phyloP scores from a whole-genome alignment of 1,140 invertebrate species.

The Euglossa dilemma region DNA sequence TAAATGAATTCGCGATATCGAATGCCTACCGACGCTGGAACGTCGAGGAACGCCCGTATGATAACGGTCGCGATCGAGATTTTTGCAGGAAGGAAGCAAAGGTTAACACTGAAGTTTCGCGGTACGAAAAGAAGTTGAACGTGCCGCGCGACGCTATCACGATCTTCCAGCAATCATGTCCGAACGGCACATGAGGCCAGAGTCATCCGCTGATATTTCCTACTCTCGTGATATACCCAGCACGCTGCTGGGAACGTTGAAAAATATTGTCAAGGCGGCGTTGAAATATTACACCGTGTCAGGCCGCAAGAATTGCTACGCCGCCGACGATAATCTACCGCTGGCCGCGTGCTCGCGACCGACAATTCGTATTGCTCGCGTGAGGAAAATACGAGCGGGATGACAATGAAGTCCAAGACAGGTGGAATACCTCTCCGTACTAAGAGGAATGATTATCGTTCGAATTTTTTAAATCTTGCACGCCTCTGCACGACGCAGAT shows the following conservation, averaged over 20 bases:
- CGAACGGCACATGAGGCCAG: slow-evolving; percentile 26
- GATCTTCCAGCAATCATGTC: slow-evolving; percentile 48
- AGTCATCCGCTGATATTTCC: slow-evolving; percentile 63
- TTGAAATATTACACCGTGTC: slow-evolving; percentile 68
- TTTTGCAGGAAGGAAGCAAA: background rate
- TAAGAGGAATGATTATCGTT: slow-evolving; percentile 26
- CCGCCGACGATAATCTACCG: slow-evolving; percentile 67
- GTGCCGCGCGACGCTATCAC: slow-evolving; percentile 28
- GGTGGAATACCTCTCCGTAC: slow-evolving; percentile 43
- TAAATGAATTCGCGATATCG: background rate
- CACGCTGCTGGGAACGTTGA: slow-evolving; percentile 35
- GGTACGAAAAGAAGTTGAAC: slow-evolving; percentile 5
- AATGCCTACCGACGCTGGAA: background rate
- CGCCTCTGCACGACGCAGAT: background rate
- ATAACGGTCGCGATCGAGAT: slow-evolving; percentile 9
- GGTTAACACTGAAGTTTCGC: slow-evolving; percentile 19
- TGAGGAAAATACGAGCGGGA: slow-evolving; percentile 49
- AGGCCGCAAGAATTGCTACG: slow-evolving; percentile 63
- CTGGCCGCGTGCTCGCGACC: slow-evolving; percentile 48
- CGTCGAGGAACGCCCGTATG: background rate
- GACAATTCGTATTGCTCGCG: slow-evolving; percentile 63
- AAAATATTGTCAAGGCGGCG: slow-evolving; percentile 69
- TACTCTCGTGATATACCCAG: slow-evolving; percentile 45
- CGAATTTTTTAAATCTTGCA: background rate
- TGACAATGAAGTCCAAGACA: slow-evolving; percentile 61